Conservation (phyloP, 1,140 invertebrate species). For the Theocolax elegans region DNA sequence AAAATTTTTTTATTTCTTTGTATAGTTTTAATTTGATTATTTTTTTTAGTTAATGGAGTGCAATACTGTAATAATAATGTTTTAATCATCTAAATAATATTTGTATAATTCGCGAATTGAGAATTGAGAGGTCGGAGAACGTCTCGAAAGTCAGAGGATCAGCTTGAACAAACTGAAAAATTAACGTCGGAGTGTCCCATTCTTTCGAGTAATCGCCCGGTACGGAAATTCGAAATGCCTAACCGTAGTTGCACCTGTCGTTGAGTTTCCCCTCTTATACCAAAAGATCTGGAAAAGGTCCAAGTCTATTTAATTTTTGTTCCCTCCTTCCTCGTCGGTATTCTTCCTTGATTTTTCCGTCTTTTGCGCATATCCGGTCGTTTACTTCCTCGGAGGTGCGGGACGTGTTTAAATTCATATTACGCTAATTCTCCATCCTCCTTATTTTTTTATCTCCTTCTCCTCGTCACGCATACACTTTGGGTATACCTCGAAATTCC, state of each 20-base stretch:
- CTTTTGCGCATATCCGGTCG: constrained; percentile 5
- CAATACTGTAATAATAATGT: no score
- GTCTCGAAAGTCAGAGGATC: no score
- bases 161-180: no score
- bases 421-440: constrained; percentile 41
- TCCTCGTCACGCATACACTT: not conserved
- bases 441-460: not conserved
- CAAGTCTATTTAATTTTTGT: constrained; percentile 52
- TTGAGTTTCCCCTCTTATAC: not conserved
- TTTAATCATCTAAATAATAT: no score
- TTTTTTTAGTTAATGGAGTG: no score
- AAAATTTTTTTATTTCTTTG: no score
- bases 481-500: not conserved
- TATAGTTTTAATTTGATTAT: no score
- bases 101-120: no score
- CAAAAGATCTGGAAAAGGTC: constrained; percentile 41
- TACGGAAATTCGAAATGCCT: not conserved
- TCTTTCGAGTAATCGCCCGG: no score
- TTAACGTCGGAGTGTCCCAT: no score
- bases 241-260: constrained; percentile 26
- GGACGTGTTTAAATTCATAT: constrained; percentile 47
- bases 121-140: no score
- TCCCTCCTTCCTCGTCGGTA: not conserved
- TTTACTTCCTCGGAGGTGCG: constrained; percentile 20
- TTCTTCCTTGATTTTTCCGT: constrained; percentile 37